These are phyloP conservation scores for Ophion slaviceki DNA, from an alignment of 2,888 invertebrate genomes.

Conservation along the genomic window DNA sequence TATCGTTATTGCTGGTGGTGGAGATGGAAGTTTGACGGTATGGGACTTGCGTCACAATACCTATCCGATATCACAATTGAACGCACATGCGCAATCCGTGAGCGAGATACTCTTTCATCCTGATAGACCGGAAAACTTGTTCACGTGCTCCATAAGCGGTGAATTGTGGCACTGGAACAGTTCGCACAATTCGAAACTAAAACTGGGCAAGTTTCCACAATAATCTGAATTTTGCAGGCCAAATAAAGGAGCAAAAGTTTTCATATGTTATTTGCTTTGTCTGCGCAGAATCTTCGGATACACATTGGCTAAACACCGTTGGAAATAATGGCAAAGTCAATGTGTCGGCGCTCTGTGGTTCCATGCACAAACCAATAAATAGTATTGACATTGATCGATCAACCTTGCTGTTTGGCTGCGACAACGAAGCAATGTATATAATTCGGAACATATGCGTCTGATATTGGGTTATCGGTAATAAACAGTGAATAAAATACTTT, in stretches of 20 bases:
- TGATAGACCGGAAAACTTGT: conserved; percentile 92
- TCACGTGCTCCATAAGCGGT: conserved; percentile 92
- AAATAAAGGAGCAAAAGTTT: not conserved
- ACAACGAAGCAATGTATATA: conserved; percentile 94
- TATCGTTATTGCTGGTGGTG: conserved; percentile 92
- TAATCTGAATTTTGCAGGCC: conserved; percentile 69
- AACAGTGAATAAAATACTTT: conserved; percentile 50
- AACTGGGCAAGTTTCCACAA: conserved; percentile 73
- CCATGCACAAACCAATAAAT: conserved; percentile 92
- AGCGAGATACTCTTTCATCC: conserved; percentile 96
- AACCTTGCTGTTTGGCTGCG: conserved; percentile 92
- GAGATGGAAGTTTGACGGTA: conserved; percentile 93
- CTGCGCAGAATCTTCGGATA: conserved; percentile 78
- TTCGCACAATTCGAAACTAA: conserved; percentile 78
- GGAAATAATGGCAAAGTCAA: conserved; percentile 86
- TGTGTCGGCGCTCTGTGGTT: conserved; percentile 90
- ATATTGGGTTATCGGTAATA: conserved; percentile 40
- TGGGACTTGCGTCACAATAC: conserved; percentile 95
- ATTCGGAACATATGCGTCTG: conserved; percentile 86
- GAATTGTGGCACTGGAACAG: conserved; percentile 96
- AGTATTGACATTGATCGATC: conserved; percentile 91
- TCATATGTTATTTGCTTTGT: conserved; percentile 3
- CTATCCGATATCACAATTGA: conserved; percentile 92
- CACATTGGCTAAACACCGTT: conserved; percentile 85
- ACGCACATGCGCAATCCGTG: conserved; percentile 90